Evolutionary conservation across 2,797 vertebrate species (phyloP).

Genomic region (Rhinatrema bivittatum): DNA sequence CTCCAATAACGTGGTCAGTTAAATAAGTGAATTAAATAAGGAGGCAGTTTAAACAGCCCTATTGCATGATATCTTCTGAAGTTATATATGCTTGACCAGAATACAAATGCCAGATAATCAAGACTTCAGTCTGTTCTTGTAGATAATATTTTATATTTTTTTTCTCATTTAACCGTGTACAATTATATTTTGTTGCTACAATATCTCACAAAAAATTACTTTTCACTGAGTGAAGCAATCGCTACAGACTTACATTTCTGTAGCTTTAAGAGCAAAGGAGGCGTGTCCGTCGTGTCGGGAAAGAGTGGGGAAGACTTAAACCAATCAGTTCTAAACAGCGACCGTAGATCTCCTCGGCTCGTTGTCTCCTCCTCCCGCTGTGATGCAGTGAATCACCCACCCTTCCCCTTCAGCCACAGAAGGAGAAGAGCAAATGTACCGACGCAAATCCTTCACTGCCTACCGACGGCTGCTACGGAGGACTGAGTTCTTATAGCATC

Average conservation of each 20-base stretch:
- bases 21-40: too few species aligned
- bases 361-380: slow-evolving; percentile 40
- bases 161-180: too few species aligned
- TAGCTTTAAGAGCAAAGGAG: slow-evolving; percentile 28
- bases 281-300: slow-evolving; percentile 40
- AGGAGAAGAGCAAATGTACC: too few species aligned
- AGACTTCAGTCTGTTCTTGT: too few species aligned
- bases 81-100: too few species aligned
- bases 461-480: slow-evolving; percentile 58
- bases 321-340: slow-evolving; percentile 61
- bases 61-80: too few species aligned
- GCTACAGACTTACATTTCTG: slow-evolving; percentile 31
- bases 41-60: too few species aligned
- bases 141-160: too few species aligned
- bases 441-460: slow-evolving; percentile 59
- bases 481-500: slow-evolving; percentile 49
- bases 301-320: slow-evolving; percentile 51
- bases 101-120: too few species aligned
- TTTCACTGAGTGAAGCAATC: slow-evolving; percentile 23
- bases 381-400: slow-evolving; percentile 52
- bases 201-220: slow-evolving; percentile 44
- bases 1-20: too few species aligned
- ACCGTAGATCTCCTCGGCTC: slow-evolving; percentile 49
- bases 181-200: slow-evolving; percentile 45
- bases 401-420: slow-evolving; percentile 49